Evolutionary conservation across 2,797 vertebrate species (phyloP).

Genomic region (Gobio occitaniae): DNA sequence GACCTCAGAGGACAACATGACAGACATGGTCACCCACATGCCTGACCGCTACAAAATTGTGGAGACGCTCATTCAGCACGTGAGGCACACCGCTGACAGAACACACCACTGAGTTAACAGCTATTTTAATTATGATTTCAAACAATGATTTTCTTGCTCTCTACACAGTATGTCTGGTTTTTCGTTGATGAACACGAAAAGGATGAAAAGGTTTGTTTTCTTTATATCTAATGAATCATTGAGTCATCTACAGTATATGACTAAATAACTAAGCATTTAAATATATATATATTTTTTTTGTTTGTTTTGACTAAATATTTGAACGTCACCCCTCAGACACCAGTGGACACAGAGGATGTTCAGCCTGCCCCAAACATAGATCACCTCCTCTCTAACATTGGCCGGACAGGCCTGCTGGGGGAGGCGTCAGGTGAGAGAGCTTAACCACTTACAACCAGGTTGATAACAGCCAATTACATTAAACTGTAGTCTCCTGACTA

Average conservation of each 20-base stretch:
- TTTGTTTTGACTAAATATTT: not conserved
- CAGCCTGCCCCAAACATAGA: conserved; percentile 96
- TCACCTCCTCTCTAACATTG: conserved; percentile 97
- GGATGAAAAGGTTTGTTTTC: conserved; percentile 86
- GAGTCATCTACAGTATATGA: not conserved
- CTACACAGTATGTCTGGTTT: conserved; percentile 89
- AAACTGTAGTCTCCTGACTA: not conserved
- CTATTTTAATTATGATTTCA: not conserved
- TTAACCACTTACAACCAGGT: not conserved
- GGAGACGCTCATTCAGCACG: conserved; percentile 96
- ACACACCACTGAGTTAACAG: not conserved
- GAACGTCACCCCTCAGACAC: conserved; percentile 80
- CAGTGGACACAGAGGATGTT: conserved; percentile 90
- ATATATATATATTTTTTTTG: too few relatives aligned
- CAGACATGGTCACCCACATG: conserved; percentile 99
- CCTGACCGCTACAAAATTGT: conserved; percentile 98
- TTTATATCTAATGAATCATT: not conserved
- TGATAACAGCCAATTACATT: not conserved
- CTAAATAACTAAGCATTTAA: not conserved
- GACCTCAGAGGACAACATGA: conserved; percentile 99
- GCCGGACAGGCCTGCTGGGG: conserved; percentile 85
- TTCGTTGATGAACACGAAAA: conserved; percentile 92
- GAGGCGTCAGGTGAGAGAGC: conserved; percentile 89
- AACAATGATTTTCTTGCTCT: conserved; percentile 2
- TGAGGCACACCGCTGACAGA: conserved; percentile 70